phyloP scores from a whole-genome alignment of 2,113 vertebrate species.

The Anolis carolinensis region DNA sequence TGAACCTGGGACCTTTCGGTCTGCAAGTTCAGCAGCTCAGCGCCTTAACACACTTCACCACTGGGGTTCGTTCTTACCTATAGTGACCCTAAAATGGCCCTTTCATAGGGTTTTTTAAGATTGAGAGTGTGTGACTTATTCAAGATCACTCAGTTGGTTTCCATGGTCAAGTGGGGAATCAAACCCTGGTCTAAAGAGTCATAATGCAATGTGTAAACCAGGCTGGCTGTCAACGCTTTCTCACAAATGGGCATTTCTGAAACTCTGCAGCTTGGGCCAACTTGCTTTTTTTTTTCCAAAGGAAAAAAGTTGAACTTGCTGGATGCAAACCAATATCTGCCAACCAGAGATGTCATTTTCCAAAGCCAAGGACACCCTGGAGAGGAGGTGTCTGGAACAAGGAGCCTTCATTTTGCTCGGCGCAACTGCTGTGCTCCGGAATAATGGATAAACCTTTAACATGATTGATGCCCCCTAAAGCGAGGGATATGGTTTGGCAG shows the following conservation, averaged over 20 bases:
- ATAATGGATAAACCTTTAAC: neutral
- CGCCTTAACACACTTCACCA: too few relatives aligned
- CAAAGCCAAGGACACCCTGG: neutral
- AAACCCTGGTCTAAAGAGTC: too few relatives aligned
- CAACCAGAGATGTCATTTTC: neutral
- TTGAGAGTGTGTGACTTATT: too few relatives aligned
- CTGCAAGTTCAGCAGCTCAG: too few relatives aligned
- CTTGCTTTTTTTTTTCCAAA: neutral
- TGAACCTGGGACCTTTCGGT: too few relatives aligned
- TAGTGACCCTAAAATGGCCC: too few relatives aligned
- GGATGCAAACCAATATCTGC: neutral
- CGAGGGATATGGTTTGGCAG: neutral
- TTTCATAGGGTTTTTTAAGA: too few relatives aligned
- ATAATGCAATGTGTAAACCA: too few relatives aligned
- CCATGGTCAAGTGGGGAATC: too few relatives aligned
- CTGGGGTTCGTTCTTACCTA: too few relatives aligned
- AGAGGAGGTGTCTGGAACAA: neutral
- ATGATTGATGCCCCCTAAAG: neutral
- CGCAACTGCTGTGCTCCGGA: neutral
- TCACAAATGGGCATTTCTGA: neutral
- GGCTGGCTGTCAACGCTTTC: neutral
- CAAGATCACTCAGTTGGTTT: too few relatives aligned
- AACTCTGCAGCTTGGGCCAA: neutral
- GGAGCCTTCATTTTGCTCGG: neutral
- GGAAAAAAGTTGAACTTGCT: neutral